Percentiles rank a stretch among this genome's conserved stretches.
Conservation (phyloP, 53 echinoderm and acorn worm genomes). For the Arbacia lixula region DNA sequence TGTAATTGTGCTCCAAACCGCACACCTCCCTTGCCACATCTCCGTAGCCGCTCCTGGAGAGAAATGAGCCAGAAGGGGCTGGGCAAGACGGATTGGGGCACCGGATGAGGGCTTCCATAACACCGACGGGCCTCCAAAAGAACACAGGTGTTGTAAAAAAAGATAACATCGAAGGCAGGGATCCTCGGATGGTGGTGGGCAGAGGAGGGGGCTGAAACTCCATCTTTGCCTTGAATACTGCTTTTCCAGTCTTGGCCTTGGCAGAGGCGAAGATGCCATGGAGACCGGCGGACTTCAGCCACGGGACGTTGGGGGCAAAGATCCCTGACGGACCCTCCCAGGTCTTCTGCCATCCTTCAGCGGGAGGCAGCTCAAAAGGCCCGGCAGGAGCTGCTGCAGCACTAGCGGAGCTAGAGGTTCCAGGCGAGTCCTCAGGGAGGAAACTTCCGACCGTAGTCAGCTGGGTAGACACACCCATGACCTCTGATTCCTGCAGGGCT, state of each 20-base stretch:
- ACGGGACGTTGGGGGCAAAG: constrained; percentile 36
- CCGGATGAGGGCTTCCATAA: constrained; percentile 51
- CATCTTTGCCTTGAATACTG: constrained; percentile 52
- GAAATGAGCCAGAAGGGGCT: constrained; percentile 43
- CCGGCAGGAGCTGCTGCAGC: neutral
- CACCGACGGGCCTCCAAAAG: constrained; percentile 73
- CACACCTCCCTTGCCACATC: constrained; percentile 58
- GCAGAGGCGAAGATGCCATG: constrained; percentile 56
- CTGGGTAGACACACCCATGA: neutral
- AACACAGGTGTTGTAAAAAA: constrained; percentile 25
- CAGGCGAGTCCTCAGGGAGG: no score
- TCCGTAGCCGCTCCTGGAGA: constrained; percentile 57
- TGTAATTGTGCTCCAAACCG: constrained; percentile 50
- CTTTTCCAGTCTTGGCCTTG: neutral
- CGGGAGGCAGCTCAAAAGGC: neutral
- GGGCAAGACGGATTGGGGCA: constrained; percentile 62
- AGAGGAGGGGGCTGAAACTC: constrained; percentile 55
- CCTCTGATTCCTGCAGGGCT: no score
- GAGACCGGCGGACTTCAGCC: constrained; percentile 67
- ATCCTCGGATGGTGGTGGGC: constrained; percentile 56
- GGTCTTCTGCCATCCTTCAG: constrained; percentile 68
- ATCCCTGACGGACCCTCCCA: constrained; percentile 61
- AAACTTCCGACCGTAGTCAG: neutral
- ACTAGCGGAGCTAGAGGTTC: neutral
- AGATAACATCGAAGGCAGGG: constrained; percentile 23